Conservation (phyloP, 2,797 vertebrate genomes). For the Spatula versicolor region DNA sequence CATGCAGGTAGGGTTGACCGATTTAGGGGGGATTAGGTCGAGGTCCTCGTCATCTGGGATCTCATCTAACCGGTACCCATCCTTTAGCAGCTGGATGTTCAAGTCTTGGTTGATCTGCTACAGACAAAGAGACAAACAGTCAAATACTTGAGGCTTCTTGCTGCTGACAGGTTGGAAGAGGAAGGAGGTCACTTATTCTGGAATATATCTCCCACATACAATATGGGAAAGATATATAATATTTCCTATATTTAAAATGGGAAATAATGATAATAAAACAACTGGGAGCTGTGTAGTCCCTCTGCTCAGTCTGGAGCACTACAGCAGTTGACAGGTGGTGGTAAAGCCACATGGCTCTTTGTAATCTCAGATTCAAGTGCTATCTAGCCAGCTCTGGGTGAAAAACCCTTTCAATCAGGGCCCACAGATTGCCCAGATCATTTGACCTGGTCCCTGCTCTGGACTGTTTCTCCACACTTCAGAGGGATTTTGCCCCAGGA, state of each 20-base stretch:
- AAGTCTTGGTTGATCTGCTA: constrained; percentile 99
- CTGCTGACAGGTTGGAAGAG: background rate
- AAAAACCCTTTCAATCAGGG: background rate
- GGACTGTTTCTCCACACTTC: background rate
- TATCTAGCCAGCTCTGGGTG: background rate
- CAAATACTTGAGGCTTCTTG: constrained; percentile 16
- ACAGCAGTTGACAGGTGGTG: background rate
- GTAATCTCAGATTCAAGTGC: background rate
- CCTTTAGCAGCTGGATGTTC: constrained; percentile 98
- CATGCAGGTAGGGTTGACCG: constrained; percentile 97
- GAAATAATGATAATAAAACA: background rate
- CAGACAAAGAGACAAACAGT: constrained; percentile 73
- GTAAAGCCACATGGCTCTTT: background rate
- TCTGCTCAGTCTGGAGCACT: background rate
- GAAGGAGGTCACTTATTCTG: background rate
- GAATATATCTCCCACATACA: background rate
- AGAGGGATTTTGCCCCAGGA: background rate
- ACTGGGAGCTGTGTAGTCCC: background rate
- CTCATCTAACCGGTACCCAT: constrained; percentile 96
- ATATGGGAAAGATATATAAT: background rate
- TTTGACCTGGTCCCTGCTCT: background rate
- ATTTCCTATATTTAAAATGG: background rate
- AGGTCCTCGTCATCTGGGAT: constrained; percentile 98
- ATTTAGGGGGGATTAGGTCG: constrained; percentile 97
- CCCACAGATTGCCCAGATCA: background rate